These are phyloP conservation scores for Drosophila mayri DNA, from an alignment of 1,140 invertebrate species.

Conservation along the genomic window DNA sequence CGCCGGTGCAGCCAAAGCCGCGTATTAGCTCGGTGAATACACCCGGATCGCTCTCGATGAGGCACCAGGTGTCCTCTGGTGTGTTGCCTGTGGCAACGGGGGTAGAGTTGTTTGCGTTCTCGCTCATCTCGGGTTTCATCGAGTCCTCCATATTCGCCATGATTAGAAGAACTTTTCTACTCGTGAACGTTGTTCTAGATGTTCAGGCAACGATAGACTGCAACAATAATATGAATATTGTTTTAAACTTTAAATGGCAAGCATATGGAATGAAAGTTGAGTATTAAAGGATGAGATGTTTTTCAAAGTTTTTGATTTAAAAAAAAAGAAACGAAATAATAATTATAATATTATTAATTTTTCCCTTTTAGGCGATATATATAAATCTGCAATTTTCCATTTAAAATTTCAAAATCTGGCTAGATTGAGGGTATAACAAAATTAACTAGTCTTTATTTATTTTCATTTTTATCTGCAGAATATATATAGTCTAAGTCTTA, in stretches of 20 bases:
- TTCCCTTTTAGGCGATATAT: no score
- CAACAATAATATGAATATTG: background rate
- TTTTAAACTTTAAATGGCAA: background rate
- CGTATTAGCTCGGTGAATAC: slow-evolving; percentile 99
- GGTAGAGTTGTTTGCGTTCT: background rate
- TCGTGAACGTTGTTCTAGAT: background rate
- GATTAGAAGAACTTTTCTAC: background rate
- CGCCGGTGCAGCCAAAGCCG: slow-evolving; percentile 96
- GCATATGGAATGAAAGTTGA: background rate
- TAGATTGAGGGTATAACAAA: no score
- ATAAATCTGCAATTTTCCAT: no score
- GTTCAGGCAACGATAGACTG: background rate
- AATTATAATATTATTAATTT: no score
- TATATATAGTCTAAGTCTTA: background rate
- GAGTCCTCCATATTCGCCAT: slow-evolving; percentile 1
- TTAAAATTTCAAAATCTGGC: no score
- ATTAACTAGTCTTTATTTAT: background rate
- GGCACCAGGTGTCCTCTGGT: slow-evolving; percentile 95
- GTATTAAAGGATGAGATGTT: no score
- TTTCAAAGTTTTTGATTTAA: no score
- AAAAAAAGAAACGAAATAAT: no score
- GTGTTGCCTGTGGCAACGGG: background rate
- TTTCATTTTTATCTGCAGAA: background rate
- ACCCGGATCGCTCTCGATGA: slow-evolving; percentile 99
- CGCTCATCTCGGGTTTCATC: background rate